Base-by-base conservation (phyloP, 2,113 vertebrate species). In the Oophaga pumilio region DNA sequence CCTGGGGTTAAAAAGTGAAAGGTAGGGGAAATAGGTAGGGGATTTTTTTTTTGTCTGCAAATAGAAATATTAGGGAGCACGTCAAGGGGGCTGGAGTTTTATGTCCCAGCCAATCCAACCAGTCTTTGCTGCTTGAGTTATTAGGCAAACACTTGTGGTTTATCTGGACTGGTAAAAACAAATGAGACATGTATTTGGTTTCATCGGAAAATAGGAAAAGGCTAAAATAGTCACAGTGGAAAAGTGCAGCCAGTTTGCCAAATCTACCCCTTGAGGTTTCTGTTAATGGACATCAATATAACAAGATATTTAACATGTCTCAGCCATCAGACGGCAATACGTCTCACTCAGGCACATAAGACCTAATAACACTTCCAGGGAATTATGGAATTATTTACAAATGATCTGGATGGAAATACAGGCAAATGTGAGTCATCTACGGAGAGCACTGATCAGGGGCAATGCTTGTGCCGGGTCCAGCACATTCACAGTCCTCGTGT, bases 391-490 rank as follows among this genome's bases (percentile, higher is more conserved):
- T 64, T 53, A 56, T 14, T 79, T 79, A 24, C 28, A 85, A 87
- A 87, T 43, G 66, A 18, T 62, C 69, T 82, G 86, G 66, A 60
- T n/a, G 18, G 15, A 79, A 81, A 56, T n/a, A 49, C 20, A 53
- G 86, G 57, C 79, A 82, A 60, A 56, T 82, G 33, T 88, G 86
- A 88, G 68, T 88, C 86, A 88, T 22, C 1, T 22, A 52, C 1
- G 53, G 62, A 53, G 20, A 26, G 53, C 8, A 0, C 56, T 17
- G 24, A 71, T 7, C 43, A 33, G 26, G 66, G 73, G 69, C 43
- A 12, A 7, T 6, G 28, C 84, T 33, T 24, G 49, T 83, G 81
- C 81, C 80, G 53, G 15, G 0, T 66, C n/a, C 62, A 26, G 57
- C 17, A 5, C 7, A 43, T 20, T 43, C 22, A 33, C 57, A 13